Conservation (phyloP, 2,888 invertebrate genomes). For the Eueremaeus valkanovi region DNA sequence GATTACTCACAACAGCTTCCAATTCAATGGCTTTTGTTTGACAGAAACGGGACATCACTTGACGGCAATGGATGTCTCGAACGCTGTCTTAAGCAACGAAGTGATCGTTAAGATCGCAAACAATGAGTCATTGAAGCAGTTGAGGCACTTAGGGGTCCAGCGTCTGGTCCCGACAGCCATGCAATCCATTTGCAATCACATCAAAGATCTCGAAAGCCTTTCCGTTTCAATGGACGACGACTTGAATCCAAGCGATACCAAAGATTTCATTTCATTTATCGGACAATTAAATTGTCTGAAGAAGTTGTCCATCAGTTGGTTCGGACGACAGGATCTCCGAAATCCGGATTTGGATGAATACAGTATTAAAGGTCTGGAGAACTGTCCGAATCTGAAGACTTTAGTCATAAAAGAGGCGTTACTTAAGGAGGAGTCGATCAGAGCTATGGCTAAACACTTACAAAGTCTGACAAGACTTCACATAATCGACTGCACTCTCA, state of each 20-base stretch:
- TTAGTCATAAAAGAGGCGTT: no score
- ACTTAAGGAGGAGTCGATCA: no score
- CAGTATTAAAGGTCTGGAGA: no score
- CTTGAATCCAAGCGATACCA: neutral
- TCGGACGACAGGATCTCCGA: neutral
- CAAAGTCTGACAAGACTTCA: no score
- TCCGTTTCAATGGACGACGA: neutral
- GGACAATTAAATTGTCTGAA: neutral
- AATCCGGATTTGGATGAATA: no score
- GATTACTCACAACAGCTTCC: neutral
- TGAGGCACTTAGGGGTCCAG: neutral
- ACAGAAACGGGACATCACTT: neutral
- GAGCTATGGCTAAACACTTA: no score
- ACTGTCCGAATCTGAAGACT: no score
- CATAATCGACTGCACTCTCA: no score
- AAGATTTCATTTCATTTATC: neutral
- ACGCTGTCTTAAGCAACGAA: neutral
- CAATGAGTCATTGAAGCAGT: no score
- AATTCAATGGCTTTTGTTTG: neutral
- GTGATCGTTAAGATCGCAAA: neutral
- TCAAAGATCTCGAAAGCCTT: neutral
- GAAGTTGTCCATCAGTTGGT: neutral
- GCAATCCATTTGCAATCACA: neutral
- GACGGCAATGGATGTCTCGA: neutral
- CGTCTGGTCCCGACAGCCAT: neutral